These are phyloP conservation scores for Gallinago jamesoni DNA, from an alignment of 2,113 vertebrate genomes.

Conservation along the genomic window DNA sequence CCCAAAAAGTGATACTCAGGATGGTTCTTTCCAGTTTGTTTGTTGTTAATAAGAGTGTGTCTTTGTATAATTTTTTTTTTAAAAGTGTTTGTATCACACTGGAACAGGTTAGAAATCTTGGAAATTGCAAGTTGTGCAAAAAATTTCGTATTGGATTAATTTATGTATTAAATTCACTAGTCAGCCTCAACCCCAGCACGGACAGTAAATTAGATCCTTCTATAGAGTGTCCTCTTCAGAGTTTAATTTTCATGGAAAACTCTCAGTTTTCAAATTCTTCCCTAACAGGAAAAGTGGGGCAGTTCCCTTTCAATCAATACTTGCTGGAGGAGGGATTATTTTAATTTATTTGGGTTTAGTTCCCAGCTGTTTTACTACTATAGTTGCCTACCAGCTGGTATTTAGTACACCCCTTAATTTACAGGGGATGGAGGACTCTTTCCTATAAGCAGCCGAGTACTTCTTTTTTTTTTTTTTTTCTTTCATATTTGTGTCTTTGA, in stretches of 20 bases:
- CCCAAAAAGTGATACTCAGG: not conserved
- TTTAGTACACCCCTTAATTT: not conserved
- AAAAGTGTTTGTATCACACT: not conserved
- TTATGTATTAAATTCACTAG: accelerated
- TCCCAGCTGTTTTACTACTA: not conserved
- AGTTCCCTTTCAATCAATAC: not conserved
- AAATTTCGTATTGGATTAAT: not conserved
- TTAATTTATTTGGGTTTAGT: not conserved
- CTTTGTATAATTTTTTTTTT: not conserved
- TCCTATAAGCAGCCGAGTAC: not conserved
- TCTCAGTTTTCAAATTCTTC: not conserved
- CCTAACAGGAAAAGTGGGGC: not conserved
- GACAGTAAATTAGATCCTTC: not conserved
- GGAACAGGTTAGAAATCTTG: not conserved
- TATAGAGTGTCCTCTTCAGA: not conserved
- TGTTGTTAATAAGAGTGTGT: not conserved
- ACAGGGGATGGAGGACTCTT: not conserved
- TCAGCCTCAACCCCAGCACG: accelerated
- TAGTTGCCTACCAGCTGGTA: not conserved
- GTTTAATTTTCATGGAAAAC: not conserved
- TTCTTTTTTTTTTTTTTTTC: accelerated
- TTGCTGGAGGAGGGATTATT: not conserved
- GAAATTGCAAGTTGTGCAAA: not conserved
- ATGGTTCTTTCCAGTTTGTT: not conserved
- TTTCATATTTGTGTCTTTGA: not conserved